Percentiles rank a stretch among this genome's conserved stretches.
phyloP scores from a whole-genome alignment of 2,797 vertebrate genomes.

The Phataginus tetradactyla region DNA sequence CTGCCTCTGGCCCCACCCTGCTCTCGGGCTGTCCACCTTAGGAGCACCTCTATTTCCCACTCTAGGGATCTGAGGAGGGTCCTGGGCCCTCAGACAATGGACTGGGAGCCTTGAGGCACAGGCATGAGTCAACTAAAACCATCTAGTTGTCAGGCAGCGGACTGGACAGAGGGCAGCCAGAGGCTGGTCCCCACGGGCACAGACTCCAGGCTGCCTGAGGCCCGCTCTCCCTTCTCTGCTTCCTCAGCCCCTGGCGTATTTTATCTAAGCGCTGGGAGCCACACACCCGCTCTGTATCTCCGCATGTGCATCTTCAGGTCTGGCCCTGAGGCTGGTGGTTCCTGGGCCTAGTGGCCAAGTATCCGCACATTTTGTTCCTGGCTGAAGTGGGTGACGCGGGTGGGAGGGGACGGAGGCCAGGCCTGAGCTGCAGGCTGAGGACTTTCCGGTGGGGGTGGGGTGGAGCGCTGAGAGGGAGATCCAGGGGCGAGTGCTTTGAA shows the following conservation, averaged over 20 bases:
- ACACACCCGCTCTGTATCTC: background rate
- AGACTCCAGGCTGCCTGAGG: too few species aligned
- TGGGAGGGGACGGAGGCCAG: background rate
- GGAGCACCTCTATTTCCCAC: background rate
- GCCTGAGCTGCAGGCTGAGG: background rate
- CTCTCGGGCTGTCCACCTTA: too few species aligned
- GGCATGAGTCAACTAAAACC: background rate
- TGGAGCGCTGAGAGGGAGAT: background rate
- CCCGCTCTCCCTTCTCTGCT: background rate
- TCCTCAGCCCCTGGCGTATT: background rate
- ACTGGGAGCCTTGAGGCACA: background rate
- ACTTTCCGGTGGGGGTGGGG: background rate
- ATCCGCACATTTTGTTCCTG: background rate
- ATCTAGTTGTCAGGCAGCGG: background rate
- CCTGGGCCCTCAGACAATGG: background rate
- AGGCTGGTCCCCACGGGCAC: too few species aligned
- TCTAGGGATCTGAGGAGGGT: background rate
- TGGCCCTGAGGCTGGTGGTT: background rate
- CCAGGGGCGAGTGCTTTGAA: background rate
- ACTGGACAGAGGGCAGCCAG: background rate
- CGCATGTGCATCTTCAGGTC: background rate
- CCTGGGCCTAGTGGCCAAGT: background rate
- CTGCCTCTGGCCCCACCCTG: fast-evolving
- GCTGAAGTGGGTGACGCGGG: background rate
- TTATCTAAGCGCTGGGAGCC: background rate